These are phyloP conservation scores for Aphelinus atriplicis DNA, from an alignment of 1,140 invertebrate species.

Conservation along the genomic window DNA sequence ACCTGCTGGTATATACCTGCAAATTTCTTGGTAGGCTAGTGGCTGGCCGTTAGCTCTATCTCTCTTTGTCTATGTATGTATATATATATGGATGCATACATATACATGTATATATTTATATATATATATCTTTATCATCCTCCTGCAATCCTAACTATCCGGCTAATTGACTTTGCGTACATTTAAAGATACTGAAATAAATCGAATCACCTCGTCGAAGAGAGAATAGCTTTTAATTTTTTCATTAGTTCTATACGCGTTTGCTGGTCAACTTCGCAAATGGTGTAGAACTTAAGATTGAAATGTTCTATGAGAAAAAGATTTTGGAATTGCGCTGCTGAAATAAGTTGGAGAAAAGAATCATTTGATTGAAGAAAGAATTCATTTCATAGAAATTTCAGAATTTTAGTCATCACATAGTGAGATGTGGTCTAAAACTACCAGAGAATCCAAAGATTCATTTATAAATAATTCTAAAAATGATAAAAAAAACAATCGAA, in stretches of 20 bases:
- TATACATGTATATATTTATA: conserved; percentile 4
- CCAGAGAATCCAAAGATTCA: too few species aligned
- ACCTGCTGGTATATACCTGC: conserved; percentile 49
- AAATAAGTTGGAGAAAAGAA: too few species aligned
- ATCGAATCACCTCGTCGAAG: conserved; percentile 27
- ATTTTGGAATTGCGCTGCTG: too few species aligned
- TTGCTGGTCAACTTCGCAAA: conserved; percentile 39
- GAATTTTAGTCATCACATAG: too few species aligned
- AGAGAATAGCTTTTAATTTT: conserved; percentile 43
- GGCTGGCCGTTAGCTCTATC: conserved; percentile 48
- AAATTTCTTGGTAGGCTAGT: conserved; percentile 52
- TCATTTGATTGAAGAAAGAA: too few species aligned
- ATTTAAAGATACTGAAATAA: conserved; percentile 39
- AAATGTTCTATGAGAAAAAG: too few species aligned
- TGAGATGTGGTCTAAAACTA: too few species aligned
- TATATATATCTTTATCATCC: conserved; percentile 12
- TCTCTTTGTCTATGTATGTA: conserved; percentile 17
- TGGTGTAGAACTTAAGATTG: too few species aligned
- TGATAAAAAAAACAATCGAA: too few species aligned
- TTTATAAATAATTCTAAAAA: too few species aligned
- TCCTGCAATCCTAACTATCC: conserved; percentile 49
- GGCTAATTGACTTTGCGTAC: conserved; percentile 48
- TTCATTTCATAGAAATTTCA: too few species aligned
- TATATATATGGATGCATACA: too few species aligned
- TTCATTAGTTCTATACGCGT: conserved; percentile 23